Conservation (phyloP, 2,888 invertebrate genomes). For the Ditula angustiorana region DNA sequence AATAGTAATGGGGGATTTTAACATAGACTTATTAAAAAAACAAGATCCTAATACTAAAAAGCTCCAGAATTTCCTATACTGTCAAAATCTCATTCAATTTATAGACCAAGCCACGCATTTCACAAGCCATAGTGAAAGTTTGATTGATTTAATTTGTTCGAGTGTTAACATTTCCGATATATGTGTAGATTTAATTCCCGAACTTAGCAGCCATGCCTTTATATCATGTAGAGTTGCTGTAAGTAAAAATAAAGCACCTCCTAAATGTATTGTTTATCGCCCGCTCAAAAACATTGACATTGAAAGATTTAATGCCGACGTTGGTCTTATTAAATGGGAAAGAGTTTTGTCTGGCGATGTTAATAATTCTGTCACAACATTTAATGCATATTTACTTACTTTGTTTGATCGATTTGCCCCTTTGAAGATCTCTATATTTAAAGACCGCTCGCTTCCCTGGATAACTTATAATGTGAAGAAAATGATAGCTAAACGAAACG, state of each 20-base stretch:
- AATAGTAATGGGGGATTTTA: background rate
- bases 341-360: constrained; percentile 10
- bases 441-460: no score
- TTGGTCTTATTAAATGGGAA: constrained; percentile 27
- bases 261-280: constrained; percentile 9
- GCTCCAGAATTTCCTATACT: constrained; percentile 13
- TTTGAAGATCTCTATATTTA: background rate
- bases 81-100: constrained; percentile 5
- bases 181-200: constrained; percentile 24
- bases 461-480: no score
- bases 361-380: constrained; percentile 18
- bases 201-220: constrained; percentile 39
- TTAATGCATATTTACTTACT: constrained; percentile 27
- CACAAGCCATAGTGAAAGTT: no score
- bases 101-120: constrained; percentile 39
- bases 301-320: constrained; percentile 11
- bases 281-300: constrained; percentile 33
- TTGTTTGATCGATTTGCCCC: constrained; percentile 29
- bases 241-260: constrained; percentile 22
- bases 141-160: constrained; percentile 42
- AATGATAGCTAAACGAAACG: constrained; percentile 35
- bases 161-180: constrained; percentile 26
- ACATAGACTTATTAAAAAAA: background rate
- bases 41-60: constrained; percentile 12
- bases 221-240: constrained; percentile 17